Evolutionary conservation across 2,797 vertebrate species (phyloP), one percentile per base, ranked within the genome.

Genomic region (Champsocephalus esox): DNA sequence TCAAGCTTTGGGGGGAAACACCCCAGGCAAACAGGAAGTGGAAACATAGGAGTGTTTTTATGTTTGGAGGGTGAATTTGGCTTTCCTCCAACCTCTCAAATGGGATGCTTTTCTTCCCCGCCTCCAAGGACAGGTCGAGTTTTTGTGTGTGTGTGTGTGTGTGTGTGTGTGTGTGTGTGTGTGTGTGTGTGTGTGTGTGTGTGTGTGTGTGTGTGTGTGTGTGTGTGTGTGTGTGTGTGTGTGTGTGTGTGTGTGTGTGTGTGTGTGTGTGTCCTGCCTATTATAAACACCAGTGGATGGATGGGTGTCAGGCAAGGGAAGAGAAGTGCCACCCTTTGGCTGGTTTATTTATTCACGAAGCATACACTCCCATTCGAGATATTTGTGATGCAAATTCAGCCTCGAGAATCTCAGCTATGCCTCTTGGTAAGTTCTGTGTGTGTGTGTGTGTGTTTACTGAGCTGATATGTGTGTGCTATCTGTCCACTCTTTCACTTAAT

Each of bases 381-480:
- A 88, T 92, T 88, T 92, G 92, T 86, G 85, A 94, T 92, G 92
- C 90, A 91, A 91, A 93, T 93, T 84, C 50, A 14, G 48, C 73
- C 66, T 38, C 67, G 82, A 73, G 88, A 92, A 89, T 92, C 85
- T n/a, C 17, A 87, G 87, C 87, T 72, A 79, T 90, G 87, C 81
- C 89, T 85, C 86, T 69, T 70, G 85, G 87, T 88, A 89, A 82
- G 63, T 86, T 83, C 65, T 28, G 28, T 28, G 3, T 28, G 28
- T 28, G 24, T 28, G 71, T 71, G 66, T 82, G 72, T 60, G 62
- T 68, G 75, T 75, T 38, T 14, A 16, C 62, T 69, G 70, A 77
- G 71, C 32, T 24, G 75, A 71, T 80, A 57, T 79, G 45, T 75
- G 82, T 70, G 56, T 38, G 59, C 68, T 34, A 4, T 70, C 65